A percentile compares a stretch with the other conserved stretches of the same genome.
phyloP scores from a whole-genome alignment of 2,888 invertebrate species.

The Anticlea derivata region DNA sequence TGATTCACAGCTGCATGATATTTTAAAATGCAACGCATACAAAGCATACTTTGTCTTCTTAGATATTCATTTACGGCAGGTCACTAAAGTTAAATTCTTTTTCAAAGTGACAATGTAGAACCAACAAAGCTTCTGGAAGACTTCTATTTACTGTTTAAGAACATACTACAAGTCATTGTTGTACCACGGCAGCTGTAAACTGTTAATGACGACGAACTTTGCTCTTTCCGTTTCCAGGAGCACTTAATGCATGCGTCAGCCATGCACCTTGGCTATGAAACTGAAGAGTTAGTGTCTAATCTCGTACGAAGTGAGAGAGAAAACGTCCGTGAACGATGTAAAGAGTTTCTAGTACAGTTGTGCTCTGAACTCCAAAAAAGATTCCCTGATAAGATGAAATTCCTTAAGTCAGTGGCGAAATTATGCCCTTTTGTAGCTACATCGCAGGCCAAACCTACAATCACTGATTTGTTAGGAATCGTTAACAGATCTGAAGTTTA shows the following conservation, averaged over 20 bases:
- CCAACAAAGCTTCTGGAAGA: conserved; percentile 17
- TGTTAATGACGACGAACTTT: conserved; percentile 6
- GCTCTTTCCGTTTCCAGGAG: conserved; percentile 5
- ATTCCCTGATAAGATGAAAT: conserved; percentile 11
- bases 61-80: conserved; percentile 13
- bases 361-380: conserved; percentile 20
- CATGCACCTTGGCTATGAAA: conserved; percentile 14
- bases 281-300: conserved; percentile 9
- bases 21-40: conserved; percentile 11
- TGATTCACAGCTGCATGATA: conserved; percentile 11
- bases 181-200: conserved; percentile 16
- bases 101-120: conserved; percentile 21
- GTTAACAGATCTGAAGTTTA: conserved; percentile 12
- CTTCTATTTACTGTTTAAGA: conserved; percentile 16
- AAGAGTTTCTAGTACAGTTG: conserved; percentile 15
- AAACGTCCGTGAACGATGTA: conserved; percentile 18
- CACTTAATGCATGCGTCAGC: conserved; percentile 18
- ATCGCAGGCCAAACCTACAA: conserved; percentile 17
- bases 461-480: conserved; percentile 12
- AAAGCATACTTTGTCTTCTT: conserved; percentile 11
- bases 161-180: conserved; percentile 16
- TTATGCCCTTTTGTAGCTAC: conserved; percentile 13
- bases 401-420: conserved; percentile 18
- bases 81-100: conserved; percentile 16
- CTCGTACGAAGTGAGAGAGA: conserved; percentile 6